Base-by-base conservation (phyloP, 2,113 vertebrate genomes). In the Xiphias gladius region DNA sequence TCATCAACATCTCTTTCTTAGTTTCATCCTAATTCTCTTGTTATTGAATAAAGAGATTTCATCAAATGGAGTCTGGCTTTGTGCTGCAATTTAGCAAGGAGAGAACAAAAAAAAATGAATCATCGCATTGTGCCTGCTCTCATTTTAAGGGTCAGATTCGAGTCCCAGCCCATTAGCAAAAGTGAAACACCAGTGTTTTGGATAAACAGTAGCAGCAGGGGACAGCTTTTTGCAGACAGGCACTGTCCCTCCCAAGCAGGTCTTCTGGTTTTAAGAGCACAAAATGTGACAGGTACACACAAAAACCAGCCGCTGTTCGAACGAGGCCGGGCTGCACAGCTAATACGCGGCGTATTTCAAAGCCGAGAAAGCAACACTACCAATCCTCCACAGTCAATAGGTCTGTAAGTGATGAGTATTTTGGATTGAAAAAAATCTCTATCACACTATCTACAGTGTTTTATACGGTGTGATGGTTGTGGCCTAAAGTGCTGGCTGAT, bases 151-250 rank as follows among this genome's bases (percentile, higher is more conserved):
- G 97, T 97, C 96, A 97, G 94, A 96, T 96, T 96, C 32, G 96
- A 97, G 96, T 96, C 95, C 96, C 95, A 94, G 95, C 97, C 97
- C 97, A 98, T 98, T 98, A 98, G 93, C 95, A 95, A 95, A 94
- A 84, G 90, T 82, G 48, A 87, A 94, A 96, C 93, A 95, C 95
- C 94, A 93, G 96, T 96, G 96, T 96, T 97, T 96, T 96, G 96
- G 97, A 97, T 97, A 97, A 98, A 97, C 97, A 98, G 97, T 95
- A 97, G 96, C 97, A 97, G 97, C 97, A 94, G 98, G 97, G 96
- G 95, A 91, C 59, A 26, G 95, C 95, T 95, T 95, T 94, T 80
- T 96, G 94, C 96, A 95, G 96, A 96, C 88, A 93, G 94, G 91
- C 95, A 96, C 92, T 95, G 68, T 79, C 88, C 85, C 88, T 88